A percentile compares a stretch with the other conserved stretches of the same genome.
Evolutionary conservation across 1,140 invertebrate genomes (phyloP).

Genomic region (Halictus rubicundus): DNA sequence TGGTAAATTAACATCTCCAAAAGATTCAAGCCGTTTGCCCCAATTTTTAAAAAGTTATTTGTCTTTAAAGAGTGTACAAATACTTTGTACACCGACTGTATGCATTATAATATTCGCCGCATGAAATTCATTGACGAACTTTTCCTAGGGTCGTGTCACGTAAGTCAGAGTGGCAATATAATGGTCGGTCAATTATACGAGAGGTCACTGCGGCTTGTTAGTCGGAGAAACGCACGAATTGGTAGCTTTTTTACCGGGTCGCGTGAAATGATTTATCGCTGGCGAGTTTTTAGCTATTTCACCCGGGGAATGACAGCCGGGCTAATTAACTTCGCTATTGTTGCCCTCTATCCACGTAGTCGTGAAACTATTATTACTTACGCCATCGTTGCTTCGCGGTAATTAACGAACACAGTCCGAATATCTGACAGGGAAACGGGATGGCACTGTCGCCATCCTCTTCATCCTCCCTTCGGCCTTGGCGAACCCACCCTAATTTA

Average conservation of each 20-base stretch:
- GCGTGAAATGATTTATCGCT: conserved; percentile 73
- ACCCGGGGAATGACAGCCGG: conserved; percentile 69
- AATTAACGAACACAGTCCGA: conserved; percentile 65
- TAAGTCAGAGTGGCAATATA: neutral
- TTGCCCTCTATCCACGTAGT: conserved; percentile 63
- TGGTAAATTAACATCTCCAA: too few relatives aligned
- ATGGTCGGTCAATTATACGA: conserved; percentile 21
- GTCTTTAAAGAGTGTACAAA: too few relatives aligned
- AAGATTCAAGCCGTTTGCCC: too few relatives aligned
- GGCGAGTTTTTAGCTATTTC: conserved; percentile 71
- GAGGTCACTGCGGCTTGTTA: conserved; percentile 25
- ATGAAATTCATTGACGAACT: neutral
- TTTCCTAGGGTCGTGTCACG: neutral
- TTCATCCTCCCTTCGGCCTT: conserved; percentile 37
- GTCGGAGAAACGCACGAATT: conserved; percentile 30
- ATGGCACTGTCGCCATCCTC: conserved; percentile 40
- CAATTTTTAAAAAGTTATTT: too few relatives aligned
- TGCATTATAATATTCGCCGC: too few relatives aligned
- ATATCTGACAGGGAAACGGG: conserved; percentile 51
- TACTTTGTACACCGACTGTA: too few relatives aligned
- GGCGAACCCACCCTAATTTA: conserved; percentile 29
- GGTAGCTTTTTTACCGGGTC: conserved; percentile 46
- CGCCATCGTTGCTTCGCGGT: conserved; percentile 61
- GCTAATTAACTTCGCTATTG: conserved; percentile 78
- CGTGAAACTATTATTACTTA: conserved; percentile 76